Evolutionary conservation across 1,140 invertebrate genomes (phyloP), one percentile per base, ranked within the genome.

Genomic region (Oreohelix idahoensis): DNA sequence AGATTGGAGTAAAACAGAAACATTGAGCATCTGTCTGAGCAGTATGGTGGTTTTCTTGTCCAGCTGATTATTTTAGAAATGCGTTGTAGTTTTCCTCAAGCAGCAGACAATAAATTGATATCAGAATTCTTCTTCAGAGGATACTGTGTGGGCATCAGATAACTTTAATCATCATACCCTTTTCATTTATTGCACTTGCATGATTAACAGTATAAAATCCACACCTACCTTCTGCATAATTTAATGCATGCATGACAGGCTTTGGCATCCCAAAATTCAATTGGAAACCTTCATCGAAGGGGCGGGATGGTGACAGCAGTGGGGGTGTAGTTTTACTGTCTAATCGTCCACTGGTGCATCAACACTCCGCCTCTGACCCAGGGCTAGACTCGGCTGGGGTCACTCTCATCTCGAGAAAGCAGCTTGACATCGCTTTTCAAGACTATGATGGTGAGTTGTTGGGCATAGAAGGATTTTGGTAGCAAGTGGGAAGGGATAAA

Each of bases 261-360:
- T 87, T 89, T 82, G 84, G 86, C 45, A 79, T 88, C 66, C 84
- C 88, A 32, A 89, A 89, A 86, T 86, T 89, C 80, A 83, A 85
- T 35, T 83, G 85, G 86, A 88, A 87, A 78, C 85, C 87, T 45
- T 81, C 84, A 73, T 76, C 79, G 15, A 74, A 36, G 36, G 79
- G 79, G 49, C 77, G 80, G 36, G 76, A 81, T 32, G 83, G 76
- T 38, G 82, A 39, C 79, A 69, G 53, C 45, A 81, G 74, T 69
- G 79, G 83, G 66, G 86, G 89, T 53, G 83, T 89, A 58, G 87
- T 90, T 20, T 81, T 90, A 36, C 84, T 90, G 74, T 88, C 88
- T 35, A 87, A 53, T 69, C 83, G 81, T 53, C 70, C 85, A 20
- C 78, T 88, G 11, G 85, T 81, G n/a, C 75, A 76, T 15, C 70